These are phyloP conservation scores for Ormyrus nitidulus DNA, from an alignment of 2,888 invertebrate genomes.

Conservation along the genomic window DNA sequence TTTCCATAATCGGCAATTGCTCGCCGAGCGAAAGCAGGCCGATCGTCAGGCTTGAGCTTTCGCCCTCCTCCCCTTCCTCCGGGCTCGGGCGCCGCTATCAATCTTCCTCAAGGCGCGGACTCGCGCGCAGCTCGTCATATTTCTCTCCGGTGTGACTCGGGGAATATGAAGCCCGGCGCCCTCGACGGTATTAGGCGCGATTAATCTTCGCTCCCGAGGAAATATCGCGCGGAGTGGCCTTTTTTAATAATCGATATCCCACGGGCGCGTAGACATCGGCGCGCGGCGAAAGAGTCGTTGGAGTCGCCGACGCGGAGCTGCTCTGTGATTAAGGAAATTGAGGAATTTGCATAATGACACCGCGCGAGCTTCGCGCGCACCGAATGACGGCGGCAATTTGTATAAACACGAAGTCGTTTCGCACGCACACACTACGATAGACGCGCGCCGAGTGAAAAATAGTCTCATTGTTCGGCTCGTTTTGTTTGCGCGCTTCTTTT, in stretches of 20 bases:
- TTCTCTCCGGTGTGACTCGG: constrained; percentile 43
- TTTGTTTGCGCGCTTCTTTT: constrained; percentile 34
- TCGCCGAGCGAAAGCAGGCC: neutral
- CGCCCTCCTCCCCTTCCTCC: constrained; percentile 13
- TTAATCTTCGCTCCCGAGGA: constrained; percentile 60
- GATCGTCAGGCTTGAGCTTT: neutral
- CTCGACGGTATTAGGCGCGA: constrained; percentile 58
- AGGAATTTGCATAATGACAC: constrained; percentile 54
- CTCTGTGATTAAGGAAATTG: constrained; percentile 50
- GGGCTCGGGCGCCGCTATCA: constrained; percentile 43
- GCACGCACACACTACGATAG: neutral
- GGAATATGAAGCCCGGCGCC: constrained; percentile 55
- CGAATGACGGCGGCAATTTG: constrained; percentile 54
- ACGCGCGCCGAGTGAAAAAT: constrained; percentile 41
- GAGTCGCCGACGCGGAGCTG: neutral
- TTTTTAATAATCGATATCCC: constrained; percentile 42
- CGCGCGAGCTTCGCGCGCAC: constrained; percentile 5
- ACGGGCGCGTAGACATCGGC: neutral
- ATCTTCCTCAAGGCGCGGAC: constrained; percentile 48
- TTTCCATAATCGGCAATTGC: constrained; percentile 4
- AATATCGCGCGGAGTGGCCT: constrained; percentile 13
- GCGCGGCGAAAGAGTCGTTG: constrained; percentile 48
- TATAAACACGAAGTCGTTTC: constrained; percentile 45
- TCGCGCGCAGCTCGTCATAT: constrained; percentile 51
- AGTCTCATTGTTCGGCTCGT: constrained; percentile 49